Conservation (phyloP, 2,113 vertebrate genomes). For the Lophochroa leadbeateri region DNA sequence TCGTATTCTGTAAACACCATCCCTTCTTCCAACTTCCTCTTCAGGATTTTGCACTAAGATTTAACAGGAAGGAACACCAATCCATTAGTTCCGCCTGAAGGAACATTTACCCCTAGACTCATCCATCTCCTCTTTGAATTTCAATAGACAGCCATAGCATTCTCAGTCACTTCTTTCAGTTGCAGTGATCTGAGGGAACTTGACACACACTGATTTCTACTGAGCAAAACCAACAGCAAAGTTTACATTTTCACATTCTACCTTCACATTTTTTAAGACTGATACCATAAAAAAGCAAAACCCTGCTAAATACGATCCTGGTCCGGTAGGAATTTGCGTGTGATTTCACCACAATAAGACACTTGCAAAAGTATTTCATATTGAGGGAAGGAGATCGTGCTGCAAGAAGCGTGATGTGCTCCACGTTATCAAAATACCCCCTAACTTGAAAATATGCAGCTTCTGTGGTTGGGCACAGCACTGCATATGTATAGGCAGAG, state of each 20-base stretch:
- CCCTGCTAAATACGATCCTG: not conserved
- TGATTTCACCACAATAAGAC: not conserved
- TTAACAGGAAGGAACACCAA: not conserved
- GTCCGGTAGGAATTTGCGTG: not conserved
- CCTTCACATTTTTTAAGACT: not conserved
- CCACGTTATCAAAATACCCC: not conserved
- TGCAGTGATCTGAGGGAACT: not conserved
- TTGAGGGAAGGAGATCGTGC: not conserved
- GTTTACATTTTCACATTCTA: not conserved
- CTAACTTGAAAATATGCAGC: not conserved
- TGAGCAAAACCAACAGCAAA: not conserved
- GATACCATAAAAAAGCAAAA: not conserved
- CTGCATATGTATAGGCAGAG: rapidly evolving
- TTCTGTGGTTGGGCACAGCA: not conserved
- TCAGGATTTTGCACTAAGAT: conserved; percentile 87
- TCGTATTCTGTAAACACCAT: conserved; percentile 94
- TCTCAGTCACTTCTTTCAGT: not conserved
- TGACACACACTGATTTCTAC: not conserved
- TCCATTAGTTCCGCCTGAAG: not conserved
- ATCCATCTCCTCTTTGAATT: not conserved
- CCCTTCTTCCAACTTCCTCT: conserved; percentile 88
- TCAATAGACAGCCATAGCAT: not conserved
- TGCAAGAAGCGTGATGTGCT: not conserved
- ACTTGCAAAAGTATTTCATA: not conserved
- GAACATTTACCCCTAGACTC: not conserved